phyloP scores from a whole-genome alignment of 2,113 vertebrate genomes.

The Gallinago paraguaiae region DNA sequence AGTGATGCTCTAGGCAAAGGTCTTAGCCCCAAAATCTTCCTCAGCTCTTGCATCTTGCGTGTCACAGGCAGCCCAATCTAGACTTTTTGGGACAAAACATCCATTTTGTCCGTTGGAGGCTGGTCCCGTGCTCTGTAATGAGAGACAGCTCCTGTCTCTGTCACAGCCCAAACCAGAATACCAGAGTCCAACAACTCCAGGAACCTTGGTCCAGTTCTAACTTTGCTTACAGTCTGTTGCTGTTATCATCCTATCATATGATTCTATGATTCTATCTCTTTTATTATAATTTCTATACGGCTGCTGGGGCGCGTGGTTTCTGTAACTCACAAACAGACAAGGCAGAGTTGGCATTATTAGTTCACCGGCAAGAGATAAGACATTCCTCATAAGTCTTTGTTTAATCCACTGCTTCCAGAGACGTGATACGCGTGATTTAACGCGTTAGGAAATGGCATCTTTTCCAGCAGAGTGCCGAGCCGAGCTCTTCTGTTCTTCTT shows the following conservation, averaged over 20 bases:
- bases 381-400: constrained; percentile 18
- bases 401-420: constrained; percentile 49
- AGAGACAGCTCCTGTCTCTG: not conserved
- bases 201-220: not conserved
- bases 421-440: not conserved
- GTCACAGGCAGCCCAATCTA: not conserved
- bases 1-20: not conserved
- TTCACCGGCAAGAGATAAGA: constrained; percentile 37
- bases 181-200: not conserved
- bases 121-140: not conserved
- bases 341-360: constrained; percentile 11
- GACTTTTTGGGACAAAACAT: not conserved
- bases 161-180: not conserved
- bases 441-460: constrained; percentile 39
- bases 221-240: not conserved
- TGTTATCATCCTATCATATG: not conserved
- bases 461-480: not conserved
- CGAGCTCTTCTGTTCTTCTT: not conserved
- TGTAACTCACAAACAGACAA: constrained; percentile 43
- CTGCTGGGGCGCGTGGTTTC: not conserved
- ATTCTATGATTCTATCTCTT: too few relatives aligned
- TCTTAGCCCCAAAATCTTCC: not conserved
- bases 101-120: not conserved
- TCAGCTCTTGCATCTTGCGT: not conserved
- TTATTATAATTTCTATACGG: not conserved